Base-by-base conservation (phyloP, 2,113 vertebrate species). In the Phalacrocorax carbo region DNA sequence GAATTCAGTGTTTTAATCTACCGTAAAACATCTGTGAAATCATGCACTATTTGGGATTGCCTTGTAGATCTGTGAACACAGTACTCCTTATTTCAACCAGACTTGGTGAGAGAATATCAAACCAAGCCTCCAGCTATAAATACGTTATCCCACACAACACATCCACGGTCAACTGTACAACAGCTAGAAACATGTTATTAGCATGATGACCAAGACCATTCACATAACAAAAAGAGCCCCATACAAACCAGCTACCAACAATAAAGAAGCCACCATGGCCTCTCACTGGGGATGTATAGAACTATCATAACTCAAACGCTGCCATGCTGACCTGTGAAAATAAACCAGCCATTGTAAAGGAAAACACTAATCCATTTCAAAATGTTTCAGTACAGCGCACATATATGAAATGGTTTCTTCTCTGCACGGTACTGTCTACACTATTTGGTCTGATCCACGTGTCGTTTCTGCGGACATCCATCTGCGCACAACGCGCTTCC, bases 301-400 rank as follows among this genome's bases (percentile, higher is more conserved):
- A 30, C 23, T n/a, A 15, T 7, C 2, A 2, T 1, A 25, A 61
- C 46, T 36, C 36, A 61, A 44, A 55, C 5, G 0, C 46, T 55
- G 68, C n/a, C 61, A 6, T 38, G 26, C 18, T 36, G n/a, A 15
- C 23, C 29, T 64, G 14, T 30, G 76, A 51, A 42, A 72, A 85
- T 12, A 1, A n/a, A 40, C 11, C 26, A 61, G 7, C 30, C 77
- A n/a, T 9, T 25, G 17, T 3, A 17, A 23, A 5, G 38, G 38
- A 38, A 10, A 38, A 38, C 38, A 38, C 38, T 38, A 38, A 38
- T 38, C 38, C 8, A 15, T 2, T 26, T 69, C 12, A 14, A n/a
- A 68, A 16, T 4, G 16, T 54, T 76, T 38, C 58, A n/a, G 18
- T 26, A 3, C 79, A 46, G 23, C 4, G 2, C 10, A 58, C 3